A percentile compares a stretch with the other conserved stretches of the same genome.
Evolutionary conservation across 2,113 vertebrate species (phyloP).

Genomic region (Sinocyclocheilus anophthalmus): DNA sequence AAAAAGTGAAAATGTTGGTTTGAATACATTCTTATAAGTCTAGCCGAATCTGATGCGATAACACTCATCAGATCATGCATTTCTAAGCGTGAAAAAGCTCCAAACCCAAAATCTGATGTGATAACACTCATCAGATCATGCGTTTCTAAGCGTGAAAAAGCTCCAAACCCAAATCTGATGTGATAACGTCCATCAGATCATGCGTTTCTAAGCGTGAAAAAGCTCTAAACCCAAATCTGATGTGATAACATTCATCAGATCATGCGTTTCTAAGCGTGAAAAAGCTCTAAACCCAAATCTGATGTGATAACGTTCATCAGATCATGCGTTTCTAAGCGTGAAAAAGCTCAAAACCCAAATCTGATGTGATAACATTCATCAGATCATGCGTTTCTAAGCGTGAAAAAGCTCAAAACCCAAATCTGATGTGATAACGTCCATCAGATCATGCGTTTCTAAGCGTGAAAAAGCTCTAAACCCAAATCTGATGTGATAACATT

Average conservation of each 20-base stretch:
- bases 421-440: neutral
- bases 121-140: neutral
- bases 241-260: neutral
- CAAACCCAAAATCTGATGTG: neutral
- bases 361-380: neutral
- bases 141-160: neutral
- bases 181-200: neutral
- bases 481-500: neutral
- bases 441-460: neutral
- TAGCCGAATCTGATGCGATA: neutral
- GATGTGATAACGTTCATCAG: neutral
- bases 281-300: neutral
- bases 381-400: neutral
- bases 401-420: slow-evolving; percentile 47
- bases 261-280: neutral
- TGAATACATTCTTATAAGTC: neutral
- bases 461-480: no score
- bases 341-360: neutral
- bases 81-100: neutral
- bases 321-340: neutral
- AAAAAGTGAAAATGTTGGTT: slow-evolving; percentile 42
- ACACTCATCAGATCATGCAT: neutral
- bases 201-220: neutral
- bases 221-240: slow-evolving; percentile 46
- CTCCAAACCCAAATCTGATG: neutral